A percentile compares a stretch with the other conserved stretches of the same genome.
Conservation (phyloP, 2,888 invertebrate species). For the Tenthredo amoena region DNA sequence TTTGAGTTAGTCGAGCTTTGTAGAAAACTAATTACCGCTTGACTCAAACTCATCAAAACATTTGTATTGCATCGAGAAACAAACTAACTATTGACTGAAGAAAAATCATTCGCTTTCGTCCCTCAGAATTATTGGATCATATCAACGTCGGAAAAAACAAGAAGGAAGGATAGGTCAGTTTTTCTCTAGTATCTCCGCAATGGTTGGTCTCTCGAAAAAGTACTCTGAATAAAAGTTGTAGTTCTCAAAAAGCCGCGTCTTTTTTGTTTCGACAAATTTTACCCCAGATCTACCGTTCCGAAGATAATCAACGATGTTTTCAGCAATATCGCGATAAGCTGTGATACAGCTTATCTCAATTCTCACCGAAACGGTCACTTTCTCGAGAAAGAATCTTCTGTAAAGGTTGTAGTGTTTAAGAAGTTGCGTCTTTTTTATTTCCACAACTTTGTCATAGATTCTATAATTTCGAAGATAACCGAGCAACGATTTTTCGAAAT, state of each 20-base stretch:
- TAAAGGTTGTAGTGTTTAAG: neutral
- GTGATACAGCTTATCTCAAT: neutral
- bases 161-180: neutral
- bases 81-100: neutral
- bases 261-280: neutral
- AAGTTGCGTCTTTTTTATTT: neutral
- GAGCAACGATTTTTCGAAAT: neutral
- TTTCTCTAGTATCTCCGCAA: neutral
- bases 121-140: neutral
- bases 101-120: neutral
- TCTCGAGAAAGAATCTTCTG: neutral
- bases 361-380: neutral
- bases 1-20: neutral
- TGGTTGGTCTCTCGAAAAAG: neutral
- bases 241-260: neutral
- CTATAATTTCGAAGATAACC: neutral
- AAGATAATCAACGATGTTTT: neutral
- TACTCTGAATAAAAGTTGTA: neutral
- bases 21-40: neutral
- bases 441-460: neutral
- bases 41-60: neutral
- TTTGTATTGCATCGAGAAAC: neutral
- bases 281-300: neutral
- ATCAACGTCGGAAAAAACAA: neutral
- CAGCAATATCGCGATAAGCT: neutral